phyloP scores from a whole-genome alignment of 1,140 invertebrate genomes.

The Trichogramma pretiosum region DNA sequence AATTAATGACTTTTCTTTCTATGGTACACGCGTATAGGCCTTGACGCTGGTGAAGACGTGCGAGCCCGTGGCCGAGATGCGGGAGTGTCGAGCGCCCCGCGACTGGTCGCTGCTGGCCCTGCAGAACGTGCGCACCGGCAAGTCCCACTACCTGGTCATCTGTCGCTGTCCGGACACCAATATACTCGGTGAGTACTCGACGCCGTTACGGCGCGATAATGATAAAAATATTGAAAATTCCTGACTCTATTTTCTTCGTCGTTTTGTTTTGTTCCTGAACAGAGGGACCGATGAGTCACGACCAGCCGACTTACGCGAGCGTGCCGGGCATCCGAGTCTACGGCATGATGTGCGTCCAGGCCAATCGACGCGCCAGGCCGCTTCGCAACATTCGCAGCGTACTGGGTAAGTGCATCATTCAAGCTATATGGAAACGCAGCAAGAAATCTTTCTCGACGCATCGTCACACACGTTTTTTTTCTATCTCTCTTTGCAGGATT shows the following conservation, averaged over 20 bases:
- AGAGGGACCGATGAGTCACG: conserved; percentile 89
- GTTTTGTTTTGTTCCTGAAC: conserved; percentile 12
- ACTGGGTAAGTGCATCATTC: conserved; percentile 29
- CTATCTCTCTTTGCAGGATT: conserved; percentile 20
- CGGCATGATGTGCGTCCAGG: conserved; percentile 82
- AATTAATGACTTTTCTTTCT: conserved; percentile 18
- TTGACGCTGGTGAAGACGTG: conserved; percentile 88
- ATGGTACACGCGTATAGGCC: conserved; percentile 50
- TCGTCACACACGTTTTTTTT: neutral
- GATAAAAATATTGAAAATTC: neutral
- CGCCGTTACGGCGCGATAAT: neutral
- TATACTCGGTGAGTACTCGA: conserved; percentile 59
- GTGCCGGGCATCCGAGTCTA: conserved; percentile 86
- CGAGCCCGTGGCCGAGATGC: conserved; percentile 79
- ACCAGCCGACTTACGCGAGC: conserved; percentile 85
- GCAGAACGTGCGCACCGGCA: conserved; percentile 85
- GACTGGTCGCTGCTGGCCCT: conserved; percentile 87
- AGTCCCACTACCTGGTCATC: conserved; percentile 89
- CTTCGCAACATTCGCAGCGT: conserved; percentile 45
- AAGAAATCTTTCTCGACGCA: neutral
- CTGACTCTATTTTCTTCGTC: neutral
- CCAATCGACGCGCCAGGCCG: conserved; percentile 42
- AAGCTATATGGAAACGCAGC: too few species aligned
- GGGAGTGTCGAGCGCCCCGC: conserved; percentile 74
- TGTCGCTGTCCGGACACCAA: conserved; percentile 80